Base-by-base conservation (phyloP, 2,888 invertebrate species). In the Oxystoma pomonae region DNA sequence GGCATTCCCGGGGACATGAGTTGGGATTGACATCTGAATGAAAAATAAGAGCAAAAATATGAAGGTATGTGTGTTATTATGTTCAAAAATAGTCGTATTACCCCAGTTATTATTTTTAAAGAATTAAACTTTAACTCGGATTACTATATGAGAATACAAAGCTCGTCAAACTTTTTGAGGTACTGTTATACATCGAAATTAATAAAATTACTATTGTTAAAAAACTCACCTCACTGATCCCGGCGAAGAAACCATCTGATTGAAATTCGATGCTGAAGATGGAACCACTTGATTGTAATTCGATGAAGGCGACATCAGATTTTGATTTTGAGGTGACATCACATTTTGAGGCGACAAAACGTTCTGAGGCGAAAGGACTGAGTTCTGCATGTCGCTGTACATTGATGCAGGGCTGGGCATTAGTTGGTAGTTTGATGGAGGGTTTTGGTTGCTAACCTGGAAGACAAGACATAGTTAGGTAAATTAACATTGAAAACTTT, bases 1-100 rank as follows among this genome's bases (percentile, higher is more conserved):
- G 53, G 16, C 17, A 17, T 53, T 19, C 53, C 53, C 17, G 53
- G 67, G 9, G 75, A 73, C 67, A 75, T 72, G 60, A 75, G 66
- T 65, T 77, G 77, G 0, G 76, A 69, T 17, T 75, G 76, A 59
- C 77, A 78, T 58, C 76, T 35, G 35, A 3, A 35, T 7, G 12
- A 35, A 35, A 12, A 35, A n/a, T n/a, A n/a, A n/a, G n/a, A n/a
- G n/a, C n/a, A n/a, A n/a, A n/a, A n/a, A n/a, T n/a, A n/a, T n/a
- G n/a, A n/a, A n/a, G n/a, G n/a, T n/a, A n/a, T n/a, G n/a, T n/a
- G n/a, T n/a, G n/a, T n/a, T n/a, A n/a, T n/a, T n/a, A n/a, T n/a
- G n/a, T n/a, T n/a, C n/a, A n/a, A n/a, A n/a, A n/a, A n/a, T n/a
- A n/a, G n/a, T n/a, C n/a, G n/a, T n/a, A n/a, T n/a, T n/a, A n/a